Base-by-base conservation (phyloP, 2,113 vertebrate genomes). In the Petrocephalus zakoni region DNA sequence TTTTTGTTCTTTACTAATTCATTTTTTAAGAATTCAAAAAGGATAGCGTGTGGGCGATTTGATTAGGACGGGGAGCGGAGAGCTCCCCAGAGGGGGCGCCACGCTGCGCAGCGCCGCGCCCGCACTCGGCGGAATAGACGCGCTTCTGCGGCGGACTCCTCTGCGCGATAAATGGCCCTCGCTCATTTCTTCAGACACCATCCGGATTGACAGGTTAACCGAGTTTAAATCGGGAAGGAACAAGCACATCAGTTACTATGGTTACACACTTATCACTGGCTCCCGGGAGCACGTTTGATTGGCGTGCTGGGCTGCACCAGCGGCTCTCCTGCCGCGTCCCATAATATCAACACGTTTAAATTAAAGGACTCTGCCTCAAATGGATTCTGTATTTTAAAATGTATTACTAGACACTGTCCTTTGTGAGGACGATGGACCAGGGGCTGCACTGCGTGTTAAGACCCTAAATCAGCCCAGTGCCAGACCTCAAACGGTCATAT, bases 121-220 rank as follows among this genome's bases (percentile, higher is more conserved):
- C n/a, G 1, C 61, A 1, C 53, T 7, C 25, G 4, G 81, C 42
- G n/a, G 53, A 64, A 21, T 47, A 64, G 37, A 25, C 75, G 15
- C 5, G 68, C 34, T 37, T 85, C 46, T 84, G 37, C 13, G 17
- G 64, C 47, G 11, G n/a, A 61, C 37, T 85, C 87, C 46, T 81
- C 58, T 11, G 51, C 37, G 58, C 22, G 51, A 85, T 64, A 64
- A 88, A 85, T 25, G n/a, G 19, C 37, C 37, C 81, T 49, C 47
- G 13, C 9, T 25, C 21, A 84, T 85, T 10, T 88, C 42, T 64
- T 64, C 42, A 52, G 52, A 53, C 53, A n/a, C 11, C 64, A 49
- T 88, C 21, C 34, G 46, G 75, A 42, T 11, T 75, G 87, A 85
- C 53, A 88, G 81, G 81, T 85, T 84, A 85, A 88, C 37, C 52